Evolutionary conservation across 2,888 invertebrate species (phyloP), one percentile per base, ranked within the genome.

Genomic region (Lagria hirta): DNA sequence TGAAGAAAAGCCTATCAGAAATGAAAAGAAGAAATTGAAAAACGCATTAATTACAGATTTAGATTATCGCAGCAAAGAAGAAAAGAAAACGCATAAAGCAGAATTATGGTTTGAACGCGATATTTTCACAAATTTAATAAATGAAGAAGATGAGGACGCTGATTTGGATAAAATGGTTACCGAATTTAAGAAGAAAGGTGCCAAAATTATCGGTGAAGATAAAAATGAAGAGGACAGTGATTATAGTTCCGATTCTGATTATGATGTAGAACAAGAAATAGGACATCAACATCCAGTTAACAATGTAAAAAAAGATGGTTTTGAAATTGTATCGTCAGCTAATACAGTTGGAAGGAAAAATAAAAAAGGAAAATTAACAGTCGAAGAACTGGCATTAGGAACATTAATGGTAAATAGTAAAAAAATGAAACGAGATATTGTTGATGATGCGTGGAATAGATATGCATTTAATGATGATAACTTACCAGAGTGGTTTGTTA

Each of bases 401-500:
- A 85, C 94, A 1, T 78, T 95, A 73, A 80, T 99, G 75, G 83
- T 91, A 3, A 85, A 89, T 38, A 95, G 96, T 20, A 86, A 86
- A 69, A 98, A 96, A 73, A 80, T 86, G 7, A 88, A 89, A 61
- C 80, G 96, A 18, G 96, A 99, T 66, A 73, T 98, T 5, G 76
- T 87, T 5, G 97, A 98, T 66, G 84, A 81, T 32, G 93, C 86
- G 1, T 98, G 93, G 88, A 94, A 97, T 72, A 81, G 94, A 57
- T 97, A 90, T 67, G 83, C 88, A 2, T 94, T 91, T 66, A 92
- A 94, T 64, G 98, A 98, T 68, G 84, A 83, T 1, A 80, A 88
- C 66, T 75, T 99, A 29, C 99, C 99, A 0, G 88, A 88, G 57
- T 99, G 99, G 99, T 99, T 99, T 73, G 79, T 82, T 0, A 83